phyloP scores from a whole-genome alignment of 2,113 vertebrate species.

The Callipepla squamata region DNA sequence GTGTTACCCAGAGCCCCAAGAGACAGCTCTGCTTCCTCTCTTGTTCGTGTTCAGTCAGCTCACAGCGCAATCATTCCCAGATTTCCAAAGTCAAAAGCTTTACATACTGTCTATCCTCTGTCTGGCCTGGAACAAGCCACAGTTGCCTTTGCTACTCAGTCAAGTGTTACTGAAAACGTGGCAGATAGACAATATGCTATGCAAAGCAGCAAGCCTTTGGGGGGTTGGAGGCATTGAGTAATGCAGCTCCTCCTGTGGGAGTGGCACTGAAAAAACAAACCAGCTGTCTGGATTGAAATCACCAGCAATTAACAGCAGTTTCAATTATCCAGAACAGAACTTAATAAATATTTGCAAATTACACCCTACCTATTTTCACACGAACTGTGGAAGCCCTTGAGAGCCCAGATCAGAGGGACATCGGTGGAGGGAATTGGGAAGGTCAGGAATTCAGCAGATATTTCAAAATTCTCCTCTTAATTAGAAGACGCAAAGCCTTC shows the following conservation, averaged over 20 bases:
- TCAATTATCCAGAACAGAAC: slow-evolving; percentile 37
- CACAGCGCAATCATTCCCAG: background rate
- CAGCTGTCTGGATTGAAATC: slow-evolving; percentile 55
- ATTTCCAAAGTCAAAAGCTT: slow-evolving; percentile 16
- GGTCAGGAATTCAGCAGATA: slow-evolving; percentile 21
- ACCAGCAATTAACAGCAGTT: slow-evolving; percentile 50
- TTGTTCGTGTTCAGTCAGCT: background rate
- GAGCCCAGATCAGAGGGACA: background rate
- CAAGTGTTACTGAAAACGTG: background rate
- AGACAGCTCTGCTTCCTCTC: background rate
- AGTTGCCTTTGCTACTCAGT: background rate
- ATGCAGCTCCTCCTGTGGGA: slow-evolving; percentile 44
- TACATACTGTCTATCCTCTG: background rate
- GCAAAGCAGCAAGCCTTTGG: slow-evolving; percentile 7
- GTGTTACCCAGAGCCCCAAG: background rate
- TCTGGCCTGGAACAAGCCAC: background rate
- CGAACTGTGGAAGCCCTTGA: background rate
- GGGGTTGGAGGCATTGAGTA: slow-evolving; percentile 20
- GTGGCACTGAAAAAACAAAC: background rate
- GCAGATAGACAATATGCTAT: background rate
- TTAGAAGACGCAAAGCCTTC: slow-evolving; percentile 16
- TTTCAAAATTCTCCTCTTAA: slow-evolving; percentile 23
- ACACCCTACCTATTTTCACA: slow-evolving; percentile 33
- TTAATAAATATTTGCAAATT: slow-evolving; percentile 44
- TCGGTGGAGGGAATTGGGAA: background rate